Conservation (phyloP, 2,888 invertebrate genomes). For the Choristoneura rosaceana region DNA sequence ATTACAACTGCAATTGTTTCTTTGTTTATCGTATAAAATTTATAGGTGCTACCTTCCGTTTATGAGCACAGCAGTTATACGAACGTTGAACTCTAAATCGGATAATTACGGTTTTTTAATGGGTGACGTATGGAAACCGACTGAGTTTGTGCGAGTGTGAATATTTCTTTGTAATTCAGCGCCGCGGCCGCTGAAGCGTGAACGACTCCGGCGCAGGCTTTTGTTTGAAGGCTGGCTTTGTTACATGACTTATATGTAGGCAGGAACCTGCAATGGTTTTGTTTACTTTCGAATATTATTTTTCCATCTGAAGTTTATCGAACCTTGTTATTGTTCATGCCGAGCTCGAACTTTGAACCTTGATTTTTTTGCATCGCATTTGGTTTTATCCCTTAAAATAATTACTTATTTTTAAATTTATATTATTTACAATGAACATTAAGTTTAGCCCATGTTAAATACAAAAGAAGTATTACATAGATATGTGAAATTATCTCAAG, state of each 20-base stretch:
- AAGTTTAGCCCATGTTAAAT: not conserved
- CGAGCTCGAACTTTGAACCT: not conserved
- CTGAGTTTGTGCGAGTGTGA: slow-evolving; percentile 68
- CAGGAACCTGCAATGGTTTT: slow-evolving; percentile 7
- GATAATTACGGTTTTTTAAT: slow-evolving; percentile 81
- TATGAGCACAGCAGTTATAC: slow-evolving; percentile 64
- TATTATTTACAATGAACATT: not conserved
- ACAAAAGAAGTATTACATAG: not conserved
- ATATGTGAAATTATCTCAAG: not conserved
- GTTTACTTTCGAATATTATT: slow-evolving; percentile 12
- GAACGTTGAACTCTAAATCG: slow-evolving; percentile 79
- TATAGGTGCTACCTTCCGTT: slow-evolving; percentile 69
- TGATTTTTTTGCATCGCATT: not conserved
- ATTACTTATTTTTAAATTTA: not conserved
- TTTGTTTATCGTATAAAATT: slow-evolving; percentile 81
- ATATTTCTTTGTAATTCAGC: slow-evolving; percentile 62
- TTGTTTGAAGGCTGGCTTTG: slow-evolving; percentile 31
- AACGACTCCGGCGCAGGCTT: slow-evolving; percentile 26
- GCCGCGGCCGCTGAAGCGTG: slow-evolving; percentile 38
- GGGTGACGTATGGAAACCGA: slow-evolving; percentile 54
- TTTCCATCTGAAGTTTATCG: slow-evolving; percentile 13
- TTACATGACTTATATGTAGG: slow-evolving; percentile 7
- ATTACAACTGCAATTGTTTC: slow-evolving; percentile 75
- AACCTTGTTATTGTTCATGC: not conserved
- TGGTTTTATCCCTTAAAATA: not conserved